A percentile compares a stretch with the other conserved stretches of the same genome.
Conservation (phyloP, 2,888 invertebrate species). For the Leptinotarsa haldemani region DNA sequence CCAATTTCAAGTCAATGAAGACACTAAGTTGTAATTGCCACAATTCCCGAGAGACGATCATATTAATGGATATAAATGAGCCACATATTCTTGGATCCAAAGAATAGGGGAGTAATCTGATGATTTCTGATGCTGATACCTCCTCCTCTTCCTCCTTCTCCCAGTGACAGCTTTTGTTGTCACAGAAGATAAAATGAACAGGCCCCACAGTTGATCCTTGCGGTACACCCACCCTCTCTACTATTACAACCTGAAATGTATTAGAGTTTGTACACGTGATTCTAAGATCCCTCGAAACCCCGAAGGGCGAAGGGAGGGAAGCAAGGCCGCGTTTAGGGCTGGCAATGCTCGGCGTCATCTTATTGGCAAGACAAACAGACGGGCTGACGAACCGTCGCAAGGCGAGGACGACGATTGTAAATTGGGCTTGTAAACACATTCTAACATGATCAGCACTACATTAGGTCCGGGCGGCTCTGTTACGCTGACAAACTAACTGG, state of each 20-base stretch:
- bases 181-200: too few relatives aligned
- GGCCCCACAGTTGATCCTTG: background rate
- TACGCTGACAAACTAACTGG: constrained; percentile 65
- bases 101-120: too few relatives aligned
- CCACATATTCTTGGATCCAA: too few relatives aligned
- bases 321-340: background rate
- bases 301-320: constrained; percentile 7
- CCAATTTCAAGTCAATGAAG: too few relatives aligned
- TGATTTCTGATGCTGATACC: too few relatives aligned
- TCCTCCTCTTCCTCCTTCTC: too few relatives aligned
- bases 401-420: constrained; percentile 65
- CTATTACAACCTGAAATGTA: too few relatives aligned
- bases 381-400: constrained; percentile 62
- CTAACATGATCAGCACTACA: constrained; percentile 68
- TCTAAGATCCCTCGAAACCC: constrained; percentile 2
- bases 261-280: background rate
- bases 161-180: too few relatives aligned
- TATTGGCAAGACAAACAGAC: constrained; percentile 65
- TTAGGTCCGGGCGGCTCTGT: constrained; percentile 65
- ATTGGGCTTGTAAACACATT: constrained; percentile 67
- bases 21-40: too few relatives aligned
- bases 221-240: background rate
- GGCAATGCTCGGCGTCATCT: constrained; percentile 57
- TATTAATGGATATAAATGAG: too few relatives aligned
- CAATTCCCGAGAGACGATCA: too few relatives aligned